phyloP scores from a whole-genome alignment of 2,797 vertebrate species.

The Xiphophorus birchmanni region DNA sequence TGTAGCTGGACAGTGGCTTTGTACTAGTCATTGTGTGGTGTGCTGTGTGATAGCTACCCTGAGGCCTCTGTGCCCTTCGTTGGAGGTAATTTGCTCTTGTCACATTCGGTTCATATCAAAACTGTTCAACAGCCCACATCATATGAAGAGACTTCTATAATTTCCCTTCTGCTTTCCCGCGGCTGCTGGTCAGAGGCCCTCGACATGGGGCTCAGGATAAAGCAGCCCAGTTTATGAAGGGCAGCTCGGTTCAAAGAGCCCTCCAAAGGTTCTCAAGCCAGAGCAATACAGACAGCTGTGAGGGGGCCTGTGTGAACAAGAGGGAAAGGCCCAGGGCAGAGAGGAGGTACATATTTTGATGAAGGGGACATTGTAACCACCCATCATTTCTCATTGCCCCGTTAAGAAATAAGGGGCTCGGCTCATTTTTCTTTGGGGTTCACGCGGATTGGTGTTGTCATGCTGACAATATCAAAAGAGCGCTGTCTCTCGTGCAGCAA shows the following conservation, averaged over 20 bases:
- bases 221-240: slow-evolving; percentile 56
- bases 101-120: slow-evolving; percentile 73
- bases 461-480: slow-evolving; percentile 23
- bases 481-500: background rate
- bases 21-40: slow-evolving; percentile 70
- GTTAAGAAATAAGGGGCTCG: slow-evolving; percentile 65
- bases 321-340: slow-evolving; percentile 58
- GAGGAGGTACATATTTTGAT: slow-evolving; percentile 68
- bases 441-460: slow-evolving; percentile 35
- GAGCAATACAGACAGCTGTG: slow-evolving; percentile 61
- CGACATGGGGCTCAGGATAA: slow-evolving; percentile 55
- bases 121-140: slow-evolving; percentile 59
- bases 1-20: slow-evolving; percentile 76
- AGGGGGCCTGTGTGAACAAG: slow-evolving; percentile 47
- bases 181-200: slow-evolving; percentile 67
- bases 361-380: slow-evolving; percentile 80
- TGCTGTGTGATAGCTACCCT: slow-evolving; percentile 68
- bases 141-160: slow-evolving; percentile 64
- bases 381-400: slow-evolving; percentile 80
- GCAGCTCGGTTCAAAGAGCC: slow-evolving; percentile 42
- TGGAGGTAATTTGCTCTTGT: slow-evolving; percentile 77
- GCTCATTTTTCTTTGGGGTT: slow-evolving; percentile 63
- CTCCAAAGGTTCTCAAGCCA: slow-evolving; percentile 64
- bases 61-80: slow-evolving; percentile 57
- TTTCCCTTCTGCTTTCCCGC: slow-evolving; percentile 62